Evolutionary conservation across 2,888 invertebrate species (phyloP), one percentile per base, ranked within the genome.

Genomic region (Cremastobaeus sp.): DNA sequence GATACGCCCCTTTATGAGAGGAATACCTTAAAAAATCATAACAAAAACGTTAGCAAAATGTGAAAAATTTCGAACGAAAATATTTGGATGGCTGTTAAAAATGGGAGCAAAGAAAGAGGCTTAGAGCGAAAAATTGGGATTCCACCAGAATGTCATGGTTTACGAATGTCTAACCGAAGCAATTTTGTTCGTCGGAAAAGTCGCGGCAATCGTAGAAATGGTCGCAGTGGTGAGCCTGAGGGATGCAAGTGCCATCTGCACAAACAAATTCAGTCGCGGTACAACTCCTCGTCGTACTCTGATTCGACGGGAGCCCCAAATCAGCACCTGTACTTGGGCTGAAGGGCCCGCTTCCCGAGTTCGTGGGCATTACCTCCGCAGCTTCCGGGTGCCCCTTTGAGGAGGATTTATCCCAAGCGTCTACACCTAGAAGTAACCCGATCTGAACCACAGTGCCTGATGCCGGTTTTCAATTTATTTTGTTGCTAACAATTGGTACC

Each of bases 111-210:
- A 8, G 25, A 6, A 6, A 6, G 12, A 14, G 17, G 4, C 8
- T 25, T 6, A 25, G 8, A 34, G n/a, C 39, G 39, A 20, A 73
- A 45, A 25, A 25, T 55, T 34, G 32, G 76, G 77, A 64, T 59
- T 71, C 71, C 82, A 74, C 75, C 84, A 83, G 83, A 84, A 85
- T 81, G 76, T 83, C 82, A 74, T 78, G 82, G 77, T 79, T 78
- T 79, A 78, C 78, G 77, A 81, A 78, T 82, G 83, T 89, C 90
- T 90, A 90, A 90, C 89, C 90, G 90, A 92, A 91, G 91, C 95
- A 96, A 90, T 94, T 94, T 89, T 95, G 94, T 90, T 96, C 95
- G 88, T 96, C 95, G 85, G 95, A 94, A 92, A 94, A 95, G 91
- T 95, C 95, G 89, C 91, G 91, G 91, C 95, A 95, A 91, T 95